Evolutionary conservation across 2,888 invertebrate genomes (phyloP), one percentile per base, ranked within the genome.

Genomic region (Aspidiotus destructor): DNA sequence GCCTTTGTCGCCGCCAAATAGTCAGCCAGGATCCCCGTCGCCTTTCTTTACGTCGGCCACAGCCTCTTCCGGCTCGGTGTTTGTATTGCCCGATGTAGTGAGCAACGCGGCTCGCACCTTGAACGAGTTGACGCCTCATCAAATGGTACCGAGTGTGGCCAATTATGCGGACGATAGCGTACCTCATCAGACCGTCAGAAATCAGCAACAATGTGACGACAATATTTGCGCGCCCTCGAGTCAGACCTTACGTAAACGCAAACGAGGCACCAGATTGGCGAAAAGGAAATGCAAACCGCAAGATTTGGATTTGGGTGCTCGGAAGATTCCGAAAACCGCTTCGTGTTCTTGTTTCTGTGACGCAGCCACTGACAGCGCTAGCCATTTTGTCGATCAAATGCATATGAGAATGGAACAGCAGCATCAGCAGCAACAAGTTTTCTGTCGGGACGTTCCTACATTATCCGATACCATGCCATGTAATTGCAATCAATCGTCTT

Each of bases 1-100:
- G 13, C 67, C 67, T 8, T 13, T 58, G 40, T 58, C 67, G 52
- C 67, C 67, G 9, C 67, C 67, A 5, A 67, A 58, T 60, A 67
- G 67, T n/a, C 58, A 58, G n/a, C 67, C 67, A 8, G 58, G 42
- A 8, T 67, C 67, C 3, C 67, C 67, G 28, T 67, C 67, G 13
- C 67, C 67, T 8, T 67, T 67, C 40, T 67, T 58, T n/a, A 52
- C 63, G 17, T 41, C 11, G 57, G 60, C 67, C 13, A 58, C 58
- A 13, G 48, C 67, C 2, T 28, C 63, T 2, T 13, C 58, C 15
- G 48, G 48, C 13, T 57, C 64, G 10, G 67, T 60, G 0, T 67
- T 67, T 60, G 52, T 60, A 40, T 41, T 67, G 60, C 67, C 67
- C 40, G 67, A 67, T 15, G 67, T 67, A 3, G 28, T 67, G 9